These are phyloP conservation scores for Gasteruption jaculator DNA, from an alignment of 2,888 invertebrate genomes.

Conservation along the genomic window DNA sequence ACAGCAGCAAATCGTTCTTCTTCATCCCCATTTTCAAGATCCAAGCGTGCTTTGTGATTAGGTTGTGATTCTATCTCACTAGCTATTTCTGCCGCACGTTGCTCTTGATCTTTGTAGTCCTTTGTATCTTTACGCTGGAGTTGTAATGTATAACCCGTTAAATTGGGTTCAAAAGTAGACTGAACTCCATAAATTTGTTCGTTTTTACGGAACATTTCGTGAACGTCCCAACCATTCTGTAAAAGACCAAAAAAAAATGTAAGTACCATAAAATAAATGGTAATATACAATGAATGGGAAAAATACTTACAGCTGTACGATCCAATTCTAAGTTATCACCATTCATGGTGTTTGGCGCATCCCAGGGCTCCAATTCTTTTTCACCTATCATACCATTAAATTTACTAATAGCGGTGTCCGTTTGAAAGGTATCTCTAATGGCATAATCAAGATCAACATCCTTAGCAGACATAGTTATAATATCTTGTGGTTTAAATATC, in stretches of 20 bases:
- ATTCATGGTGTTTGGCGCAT: slow-evolving; percentile 57
- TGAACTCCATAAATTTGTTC: slow-evolving; percentile 88
- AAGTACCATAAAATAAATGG: background rate
- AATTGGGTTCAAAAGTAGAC: slow-evolving; percentile 85
- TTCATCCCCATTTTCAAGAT: slow-evolving; percentile 90
- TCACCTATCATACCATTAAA: slow-evolving; percentile 76
- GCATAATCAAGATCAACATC: slow-evolving; percentile 89
- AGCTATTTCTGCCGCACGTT: slow-evolving; percentile 85
- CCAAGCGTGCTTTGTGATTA: slow-evolving; percentile 73
- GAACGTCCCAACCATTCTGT: slow-evolving; percentile 90
- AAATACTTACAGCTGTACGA: slow-evolving; percentile 57
- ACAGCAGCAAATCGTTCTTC: slow-evolving; percentile 87
- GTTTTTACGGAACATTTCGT: slow-evolving; percentile 95
- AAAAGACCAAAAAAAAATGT: slow-evolving; percentile 13
- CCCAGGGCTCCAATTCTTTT: slow-evolving; percentile 89
- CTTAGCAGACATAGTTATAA: slow-evolving; percentile 76
- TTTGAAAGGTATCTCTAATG: slow-evolving; percentile 82
- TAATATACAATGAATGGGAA: background rate
- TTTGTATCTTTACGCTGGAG: slow-evolving; percentile 81
- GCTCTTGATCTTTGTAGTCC: slow-evolving; percentile 80
- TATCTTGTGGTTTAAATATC: slow-evolving; percentile 80
- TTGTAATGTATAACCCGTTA: slow-evolving; percentile 88
- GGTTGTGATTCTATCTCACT: slow-evolving; percentile 89
- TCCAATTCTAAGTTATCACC: slow-evolving; percentile 68
- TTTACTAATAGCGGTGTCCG: slow-evolving; percentile 84